These are phyloP conservation scores for Drosophila atripex DNA, from an alignment of 2,888 invertebrate species.

Conservation along the genomic window DNA sequence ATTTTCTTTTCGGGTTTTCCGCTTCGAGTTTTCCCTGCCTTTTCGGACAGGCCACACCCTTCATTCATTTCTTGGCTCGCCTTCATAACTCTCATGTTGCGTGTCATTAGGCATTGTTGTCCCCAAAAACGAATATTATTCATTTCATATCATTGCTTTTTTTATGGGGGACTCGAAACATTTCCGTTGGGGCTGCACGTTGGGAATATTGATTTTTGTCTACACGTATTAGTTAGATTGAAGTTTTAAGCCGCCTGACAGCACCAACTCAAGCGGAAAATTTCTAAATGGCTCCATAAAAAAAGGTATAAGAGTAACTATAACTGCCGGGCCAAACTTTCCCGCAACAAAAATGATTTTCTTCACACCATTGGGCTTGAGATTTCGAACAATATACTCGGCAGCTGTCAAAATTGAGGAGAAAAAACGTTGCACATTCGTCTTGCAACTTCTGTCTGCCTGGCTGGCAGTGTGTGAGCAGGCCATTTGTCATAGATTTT, in stretches of 20 bases:
- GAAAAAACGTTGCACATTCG: slow-evolving; percentile 47
- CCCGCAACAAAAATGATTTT: slow-evolving; percentile 18
- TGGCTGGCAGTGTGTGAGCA: slow-evolving; percentile 7
- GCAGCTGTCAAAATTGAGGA: slow-evolving; percentile 45
- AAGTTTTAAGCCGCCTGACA: slow-evolving; percentile 10
- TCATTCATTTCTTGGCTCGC: not conserved
- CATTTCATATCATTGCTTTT: slow-evolving; percentile 36
- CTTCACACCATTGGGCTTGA: slow-evolving; percentile 27
- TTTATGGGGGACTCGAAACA: slow-evolving; percentile 29
- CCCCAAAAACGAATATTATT: slow-evolving; percentile 23
- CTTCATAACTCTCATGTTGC: slow-evolving; percentile 40
- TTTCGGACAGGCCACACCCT: slow-evolving; percentile 29
- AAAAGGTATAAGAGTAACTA: slow-evolving; percentile 5
- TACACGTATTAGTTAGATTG: slow-evolving; percentile 33
- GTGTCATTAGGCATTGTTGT: slow-evolving; percentile 48
- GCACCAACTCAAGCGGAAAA: slow-evolving; percentile 12
- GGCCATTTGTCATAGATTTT: slow-evolving; percentile 43
- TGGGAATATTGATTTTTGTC: slow-evolving; percentile 43
- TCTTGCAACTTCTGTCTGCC: slow-evolving; percentile 40
- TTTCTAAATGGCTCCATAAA: slow-evolving; percentile 2
- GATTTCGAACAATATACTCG: slow-evolving; percentile 20
- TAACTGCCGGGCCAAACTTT: slow-evolving; percentile 22
- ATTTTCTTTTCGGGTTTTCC: slow-evolving; percentile 19
- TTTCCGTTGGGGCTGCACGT: slow-evolving; percentile 44
- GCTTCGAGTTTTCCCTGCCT: slow-evolving; percentile 5